Evolutionary conservation across 2,113 vertebrate genomes (phyloP).

Genomic region (Theristicus caerulescens): DNA sequence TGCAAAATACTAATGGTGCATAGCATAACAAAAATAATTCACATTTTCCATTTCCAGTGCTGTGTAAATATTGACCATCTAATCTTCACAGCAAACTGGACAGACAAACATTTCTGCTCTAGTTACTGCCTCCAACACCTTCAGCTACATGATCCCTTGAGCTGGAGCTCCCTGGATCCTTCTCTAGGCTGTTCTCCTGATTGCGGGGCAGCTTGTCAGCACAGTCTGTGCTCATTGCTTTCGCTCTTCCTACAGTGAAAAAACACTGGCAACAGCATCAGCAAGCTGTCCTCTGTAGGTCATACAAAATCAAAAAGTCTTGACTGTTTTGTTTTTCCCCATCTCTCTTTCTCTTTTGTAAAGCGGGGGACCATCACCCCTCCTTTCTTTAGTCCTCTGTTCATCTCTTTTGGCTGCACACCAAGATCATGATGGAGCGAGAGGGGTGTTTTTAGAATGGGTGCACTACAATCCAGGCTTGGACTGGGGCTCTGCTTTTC

Average conservation of each 20-base stretch:
- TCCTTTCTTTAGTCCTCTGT: neutral
- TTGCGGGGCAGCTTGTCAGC: neutral
- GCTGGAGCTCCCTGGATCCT: neutral
- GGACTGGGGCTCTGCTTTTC: neutral
- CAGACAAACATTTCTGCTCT: neutral
- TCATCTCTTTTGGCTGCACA: neutral
- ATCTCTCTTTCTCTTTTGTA: neutral
- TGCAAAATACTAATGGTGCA: neutral
- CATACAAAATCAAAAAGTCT: neutral
- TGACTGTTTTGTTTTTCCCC: neutral
- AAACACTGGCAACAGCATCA: neutral
- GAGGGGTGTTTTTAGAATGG: neutral
- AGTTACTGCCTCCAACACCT: neutral
- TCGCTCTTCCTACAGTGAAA: neutral
- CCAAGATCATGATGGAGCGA: neutral
- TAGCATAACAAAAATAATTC: neutral
- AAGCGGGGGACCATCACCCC: neutral
- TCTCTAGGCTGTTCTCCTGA: neutral
- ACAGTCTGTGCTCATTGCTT: neutral
- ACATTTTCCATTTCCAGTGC: neutral
- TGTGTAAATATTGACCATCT: neutral
- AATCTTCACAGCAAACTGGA: neutral
- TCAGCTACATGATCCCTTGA: rapidly evolving
- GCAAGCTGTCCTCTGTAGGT: neutral
- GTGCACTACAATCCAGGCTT: neutral